Evolutionary conservation across 2,113 vertebrate genomes (phyloP).

Genomic region (Bos indicus): DNA sequence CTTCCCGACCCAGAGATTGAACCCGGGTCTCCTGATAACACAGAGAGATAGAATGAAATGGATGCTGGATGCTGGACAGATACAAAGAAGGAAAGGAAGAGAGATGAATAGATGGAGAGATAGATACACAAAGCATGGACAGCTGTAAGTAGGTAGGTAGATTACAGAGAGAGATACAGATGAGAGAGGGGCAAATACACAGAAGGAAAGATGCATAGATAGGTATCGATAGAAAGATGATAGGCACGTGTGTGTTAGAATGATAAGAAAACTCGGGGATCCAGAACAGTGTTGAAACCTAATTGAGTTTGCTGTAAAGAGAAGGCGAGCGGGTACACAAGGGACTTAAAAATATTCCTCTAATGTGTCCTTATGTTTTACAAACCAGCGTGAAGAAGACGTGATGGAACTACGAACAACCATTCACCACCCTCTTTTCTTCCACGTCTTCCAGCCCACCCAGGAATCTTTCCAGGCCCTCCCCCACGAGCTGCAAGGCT

Average conservation of each 20-base stretch:
- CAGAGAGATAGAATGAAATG: neutral
- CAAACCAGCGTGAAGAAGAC: neutral
- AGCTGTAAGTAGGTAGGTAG: neutral
- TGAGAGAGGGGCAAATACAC: neutral
- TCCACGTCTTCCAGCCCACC: neutral
- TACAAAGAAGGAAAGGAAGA: neutral
- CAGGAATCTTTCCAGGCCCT: neutral
- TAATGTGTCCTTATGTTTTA: neutral
- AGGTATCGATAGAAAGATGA: rapidly evolving
- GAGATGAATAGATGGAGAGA: neutral
- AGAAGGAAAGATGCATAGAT: neutral
- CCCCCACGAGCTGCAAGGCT: neutral
- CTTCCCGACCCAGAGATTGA: neutral
- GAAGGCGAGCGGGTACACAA: neutral
- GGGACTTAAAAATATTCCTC: neutral
- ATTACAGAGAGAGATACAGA: neutral
- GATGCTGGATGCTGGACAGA: neutral
- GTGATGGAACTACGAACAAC: neutral
- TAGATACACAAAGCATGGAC: too few relatives aligned
- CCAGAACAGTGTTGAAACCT: neutral
- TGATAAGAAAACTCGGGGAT: neutral
- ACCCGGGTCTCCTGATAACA: neutral
- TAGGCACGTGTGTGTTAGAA: neutral
- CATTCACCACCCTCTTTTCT: neutral
- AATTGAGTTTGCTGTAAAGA: neutral